phyloP scores from a whole-genome alignment of 2,113 vertebrate species.

The Jacana jacana region DNA sequence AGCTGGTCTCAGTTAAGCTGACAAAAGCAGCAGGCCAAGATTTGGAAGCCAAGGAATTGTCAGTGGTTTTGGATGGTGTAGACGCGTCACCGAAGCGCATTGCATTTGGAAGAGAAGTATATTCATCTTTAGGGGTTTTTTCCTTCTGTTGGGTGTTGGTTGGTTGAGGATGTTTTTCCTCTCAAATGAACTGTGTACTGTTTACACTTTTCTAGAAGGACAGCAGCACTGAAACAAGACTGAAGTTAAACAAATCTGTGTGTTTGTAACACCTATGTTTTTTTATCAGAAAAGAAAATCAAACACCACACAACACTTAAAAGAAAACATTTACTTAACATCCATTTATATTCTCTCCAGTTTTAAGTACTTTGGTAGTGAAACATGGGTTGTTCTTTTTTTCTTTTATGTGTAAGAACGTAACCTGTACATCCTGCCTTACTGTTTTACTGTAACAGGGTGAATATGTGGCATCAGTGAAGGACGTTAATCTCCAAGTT shows the following conservation, averaged over 20 bases:
- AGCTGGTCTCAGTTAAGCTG: conserved; percentile 84
- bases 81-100: conserved; percentile 71
- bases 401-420: background rate
- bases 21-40: conserved; percentile 80
- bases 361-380: background rate
- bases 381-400: background rate
- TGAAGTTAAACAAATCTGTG: background rate
- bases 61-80: conserved; percentile 78
- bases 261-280: background rate
- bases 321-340: background rate
- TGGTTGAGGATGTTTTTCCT: background rate
- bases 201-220: background rate
- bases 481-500: conserved; percentile 76
- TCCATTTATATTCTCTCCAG: background rate
- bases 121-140: background rate
- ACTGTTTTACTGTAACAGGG: conserved; percentile 70
- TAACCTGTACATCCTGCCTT: background rate
- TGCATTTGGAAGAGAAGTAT: conserved; percentile 85
- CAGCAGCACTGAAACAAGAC: background rate
- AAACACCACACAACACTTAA: rapidly evolving
- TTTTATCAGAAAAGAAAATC: background rate
- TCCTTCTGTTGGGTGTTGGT: background rate
- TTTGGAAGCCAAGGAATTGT: conserved; percentile 76
- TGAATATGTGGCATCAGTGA: conserved; percentile 84
- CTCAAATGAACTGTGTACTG: rapidly evolving